Evolutionary conservation across 30 jellyfish, hydroid and myxozoan genomes (phyloP).

Genomic region (Hydractinia echinata): DNA sequence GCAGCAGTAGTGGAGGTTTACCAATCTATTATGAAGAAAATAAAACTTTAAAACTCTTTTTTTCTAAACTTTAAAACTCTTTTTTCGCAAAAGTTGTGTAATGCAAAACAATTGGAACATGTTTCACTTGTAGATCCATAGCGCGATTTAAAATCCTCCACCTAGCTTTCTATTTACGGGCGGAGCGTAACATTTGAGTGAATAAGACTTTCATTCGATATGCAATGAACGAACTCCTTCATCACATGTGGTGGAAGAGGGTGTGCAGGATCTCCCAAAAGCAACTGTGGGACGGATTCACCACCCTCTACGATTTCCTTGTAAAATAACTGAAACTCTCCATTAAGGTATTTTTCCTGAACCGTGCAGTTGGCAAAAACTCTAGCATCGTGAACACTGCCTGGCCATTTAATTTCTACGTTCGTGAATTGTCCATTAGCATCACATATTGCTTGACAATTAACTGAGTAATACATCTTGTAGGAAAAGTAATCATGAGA

Average conservation of each 20-base stretch:
- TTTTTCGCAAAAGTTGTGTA: slow-evolving; percentile 56
- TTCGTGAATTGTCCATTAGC: no score
- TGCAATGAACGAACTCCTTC: slow-evolving; percentile 32
- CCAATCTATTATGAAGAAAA: no score
- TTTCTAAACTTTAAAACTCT: no score
- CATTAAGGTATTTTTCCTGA: slow-evolving; percentile 33
- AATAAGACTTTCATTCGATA: slow-evolving; percentile 43
- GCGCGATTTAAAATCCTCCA: slow-evolving; percentile 41
- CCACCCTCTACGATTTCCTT: slow-evolving; percentile 41
- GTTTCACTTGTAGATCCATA: slow-evolving; percentile 42
- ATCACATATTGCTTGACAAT: no score
- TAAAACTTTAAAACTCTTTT: no score
- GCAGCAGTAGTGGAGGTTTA: no score
- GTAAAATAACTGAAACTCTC: slow-evolving; percentile 20
- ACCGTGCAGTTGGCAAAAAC: slow-evolving; percentile 18
- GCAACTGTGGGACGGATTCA: slow-evolving; percentile 43
- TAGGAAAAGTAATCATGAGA: no score
- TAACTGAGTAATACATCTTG: no score
- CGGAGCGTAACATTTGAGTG: slow-evolving; percentile 38
- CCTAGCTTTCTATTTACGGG: slow-evolving; percentile 53
- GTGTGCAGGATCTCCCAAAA: slow-evolving; percentile 70
- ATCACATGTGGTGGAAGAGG: slow-evolving; percentile 57
- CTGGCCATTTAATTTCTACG: no score
- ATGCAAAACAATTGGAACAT: slow-evolving; percentile 41
- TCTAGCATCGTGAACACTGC: slow-evolving; percentile 4